phyloP scores from a whole-genome alignment of 2,113 vertebrate species.

The Danio rerio region GRCz12tu NC_133179.1:6006501-6007000 shows the following conservation, averaged over 20 bases:
- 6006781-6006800: slow-evolving; percentile 43
- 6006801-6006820: slow-evolving; percentile 28
- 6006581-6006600: slow-evolving; percentile 32
- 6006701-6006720: slow-evolving; percentile 34
- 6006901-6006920: background rate
- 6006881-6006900: background rate
- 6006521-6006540: background rate
- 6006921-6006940: background rate
- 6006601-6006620: background rate
- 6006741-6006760: slow-evolving; percentile 27
- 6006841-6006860: slow-evolving; percentile 24
- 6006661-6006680: background rate
- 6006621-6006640: slow-evolving; percentile 35
- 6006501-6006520: slow-evolving; percentile 4
- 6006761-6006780: slow-evolving; percentile 27
- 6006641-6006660: slow-evolving; percentile 26
- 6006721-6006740: slow-evolving; percentile 6
- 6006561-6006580: slow-evolving; percentile 7
- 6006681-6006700: slow-evolving; percentile 18
- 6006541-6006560: background rate
- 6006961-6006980: background rate
- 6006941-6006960: background rate
- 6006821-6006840: slow-evolving; percentile 26
- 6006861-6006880: background rate
- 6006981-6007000: no score